Base-by-base conservation (phyloP, 1,140 invertebrate genomes). In the Drosophila tani region DNA sequence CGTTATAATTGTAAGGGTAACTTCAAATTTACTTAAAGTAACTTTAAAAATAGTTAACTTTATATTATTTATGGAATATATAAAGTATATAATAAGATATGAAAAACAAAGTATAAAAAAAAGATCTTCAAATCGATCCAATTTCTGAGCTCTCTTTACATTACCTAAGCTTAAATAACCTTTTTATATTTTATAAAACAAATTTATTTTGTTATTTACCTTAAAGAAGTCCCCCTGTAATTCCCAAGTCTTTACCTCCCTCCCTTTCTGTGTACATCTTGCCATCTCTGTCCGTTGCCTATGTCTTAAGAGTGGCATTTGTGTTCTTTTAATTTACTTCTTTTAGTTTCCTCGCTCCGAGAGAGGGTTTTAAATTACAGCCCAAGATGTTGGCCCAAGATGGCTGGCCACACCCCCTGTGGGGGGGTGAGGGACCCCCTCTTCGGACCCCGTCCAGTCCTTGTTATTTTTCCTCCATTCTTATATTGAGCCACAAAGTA, bases 331-430 rank as follows among this genome's bases (percentile, higher is more conserved):
- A 82, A 80, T 87, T 82, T 78, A 82, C 73, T 85, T 81, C 73
- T 66, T 57, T 74, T 81, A 63, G 64, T 55, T 40, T 70, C 62
- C 53, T 63, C 49, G 17, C 55, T 43, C 41, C 59, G 67, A 55
- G 76, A 60, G 76, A 49, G 64, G 81, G 84, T 88, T 88, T 88
- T 79, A 51, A 84, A 70, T 88, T 90, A 88, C 84, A 90, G 43
- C 67, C n/a, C 19, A 40, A 56, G 53, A 56, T 53, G 50, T 35
- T 14, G 55, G 53, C 45, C 64, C 65, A 67, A 38, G 82, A 51
- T 32, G 49, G 21, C 55, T 24, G 49, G 21, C 55, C 67, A 59
- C 81, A 88, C 58, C 77, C 81, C 65, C 69, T 55, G 0, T 63
- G 57, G 4, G 0, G 21, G 21, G 21, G 21, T 0, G 21, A 21